Conservation (phyloP, 2,113 vertebrate genomes). For the Heptranchias perlo region DNA sequence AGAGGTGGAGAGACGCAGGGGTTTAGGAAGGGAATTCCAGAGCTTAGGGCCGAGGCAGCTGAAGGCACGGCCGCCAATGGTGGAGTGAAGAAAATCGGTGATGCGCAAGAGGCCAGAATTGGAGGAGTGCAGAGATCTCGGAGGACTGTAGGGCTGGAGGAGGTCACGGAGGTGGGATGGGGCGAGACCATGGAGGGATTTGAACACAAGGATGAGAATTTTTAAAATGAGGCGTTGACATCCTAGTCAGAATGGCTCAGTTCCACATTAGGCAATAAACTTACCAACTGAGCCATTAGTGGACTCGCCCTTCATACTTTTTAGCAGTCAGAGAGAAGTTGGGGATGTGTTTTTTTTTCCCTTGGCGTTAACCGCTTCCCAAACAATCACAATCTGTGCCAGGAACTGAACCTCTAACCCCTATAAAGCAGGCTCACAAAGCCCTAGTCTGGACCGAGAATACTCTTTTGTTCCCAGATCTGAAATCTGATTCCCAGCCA, state of each 20-base stretch:
- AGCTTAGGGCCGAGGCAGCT: too few relatives aligned
- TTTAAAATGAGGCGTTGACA: not conserved
- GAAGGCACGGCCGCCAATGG: not conserved
- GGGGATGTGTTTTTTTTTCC: too few relatives aligned
- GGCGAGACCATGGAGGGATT: not conserved
- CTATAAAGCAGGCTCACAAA: not conserved
- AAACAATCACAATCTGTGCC: not conserved
- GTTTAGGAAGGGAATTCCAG: too few relatives aligned
- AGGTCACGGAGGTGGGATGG: not conserved
- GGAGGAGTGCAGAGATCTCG: not conserved
- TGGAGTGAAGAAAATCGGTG: not conserved
- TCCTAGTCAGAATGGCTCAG: not conserved
- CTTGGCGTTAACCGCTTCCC: not conserved
- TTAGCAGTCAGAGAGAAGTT: not conserved
- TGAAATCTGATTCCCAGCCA: not conserved
- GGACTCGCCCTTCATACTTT: not conserved
- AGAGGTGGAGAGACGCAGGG: too few relatives aligned
- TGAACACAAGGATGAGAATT: not conserved
- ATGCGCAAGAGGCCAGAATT: not conserved
- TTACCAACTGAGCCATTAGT: too few relatives aligned
- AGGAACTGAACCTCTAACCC: not conserved
- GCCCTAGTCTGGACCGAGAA: not conserved
- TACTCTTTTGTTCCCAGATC: not conserved
- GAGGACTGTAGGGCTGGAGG: too few relatives aligned
- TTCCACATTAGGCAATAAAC: too few relatives aligned